Evolutionary conservation across 2,888 invertebrate species (phyloP).

Genomic region (Brachynemurus nebulosus): DNA sequence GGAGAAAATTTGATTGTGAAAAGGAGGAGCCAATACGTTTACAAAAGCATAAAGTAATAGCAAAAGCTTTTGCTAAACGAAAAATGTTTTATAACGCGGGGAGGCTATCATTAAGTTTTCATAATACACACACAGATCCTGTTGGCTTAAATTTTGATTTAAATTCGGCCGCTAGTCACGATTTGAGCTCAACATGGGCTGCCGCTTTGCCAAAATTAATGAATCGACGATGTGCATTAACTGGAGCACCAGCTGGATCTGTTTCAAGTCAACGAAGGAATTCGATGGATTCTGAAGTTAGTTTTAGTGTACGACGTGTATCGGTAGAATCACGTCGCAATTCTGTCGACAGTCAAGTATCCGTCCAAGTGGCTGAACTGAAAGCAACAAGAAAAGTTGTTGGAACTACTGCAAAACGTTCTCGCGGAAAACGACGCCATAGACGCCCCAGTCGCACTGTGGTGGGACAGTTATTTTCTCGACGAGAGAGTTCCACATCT

Average conservation of each 20-base stretch:
- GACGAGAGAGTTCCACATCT: constrained; percentile 58
- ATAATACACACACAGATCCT: constrained; percentile 80
- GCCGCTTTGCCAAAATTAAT: constrained; percentile 80
- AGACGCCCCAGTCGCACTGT: constrained; percentile 29
- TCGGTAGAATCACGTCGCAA: constrained; percentile 77
- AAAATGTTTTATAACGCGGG: constrained; percentile 74
- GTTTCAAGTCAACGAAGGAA: constrained; percentile 38
- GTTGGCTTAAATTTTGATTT: constrained; percentile 64
- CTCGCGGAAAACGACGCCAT: constrained; percentile 30
- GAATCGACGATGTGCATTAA: constrained; percentile 69
- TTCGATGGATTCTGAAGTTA: constrained; percentile 48
- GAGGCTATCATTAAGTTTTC: constrained; percentile 73
- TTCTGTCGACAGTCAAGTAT: constrained; percentile 76
- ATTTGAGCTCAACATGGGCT: constrained; percentile 84
- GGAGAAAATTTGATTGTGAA: constrained; percentile 55
- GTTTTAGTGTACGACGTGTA: constrained; percentile 65
- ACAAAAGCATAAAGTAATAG: constrained; percentile 80
- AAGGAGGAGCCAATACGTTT: constrained; percentile 52
- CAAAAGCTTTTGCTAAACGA: constrained; percentile 78
- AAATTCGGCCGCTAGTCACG: constrained; percentile 61
- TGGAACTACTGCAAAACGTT: constrained; percentile 27
- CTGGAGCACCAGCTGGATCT: constrained; percentile 39
- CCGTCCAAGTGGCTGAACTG: constrained; percentile 72
- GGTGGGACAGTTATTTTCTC: constrained; percentile 24
- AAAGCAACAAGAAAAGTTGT: constrained; percentile 53